phyloP scores from a whole-genome alignment of 2,888 invertebrate species.

The Pseudococcus viburni region DNA sequence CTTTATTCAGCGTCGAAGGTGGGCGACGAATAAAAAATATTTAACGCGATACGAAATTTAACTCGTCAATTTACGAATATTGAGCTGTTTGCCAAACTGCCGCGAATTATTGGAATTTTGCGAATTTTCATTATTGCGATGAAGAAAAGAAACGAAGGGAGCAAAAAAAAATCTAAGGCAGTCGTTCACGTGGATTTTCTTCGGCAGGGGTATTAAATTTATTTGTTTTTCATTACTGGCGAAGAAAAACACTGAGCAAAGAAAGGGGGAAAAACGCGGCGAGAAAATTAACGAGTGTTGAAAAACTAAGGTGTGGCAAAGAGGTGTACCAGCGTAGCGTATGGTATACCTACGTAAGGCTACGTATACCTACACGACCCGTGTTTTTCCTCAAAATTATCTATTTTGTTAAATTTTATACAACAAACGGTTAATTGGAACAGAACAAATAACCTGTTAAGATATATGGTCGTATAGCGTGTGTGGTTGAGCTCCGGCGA shows the following conservation, averaged over 20 bases:
- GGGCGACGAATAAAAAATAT: background rate
- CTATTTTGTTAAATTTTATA: conserved; percentile 27
- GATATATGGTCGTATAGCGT: conserved; percentile 23
- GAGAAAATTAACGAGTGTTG: conserved; percentile 34
- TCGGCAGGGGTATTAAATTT: conserved; percentile 6
- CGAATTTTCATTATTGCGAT: conserved; percentile 8
- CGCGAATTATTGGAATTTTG: background rate
- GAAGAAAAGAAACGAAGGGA: background rate
- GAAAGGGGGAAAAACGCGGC: conserved; percentile 15
- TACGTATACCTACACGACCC: background rate
- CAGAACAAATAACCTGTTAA: conserved; percentile 36
- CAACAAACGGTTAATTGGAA: conserved; percentile 29
- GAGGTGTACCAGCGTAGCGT: conserved; percentile 1
- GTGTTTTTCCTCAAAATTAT: conserved; percentile 4
- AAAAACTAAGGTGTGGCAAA: conserved; percentile 1
- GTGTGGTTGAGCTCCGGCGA: conserved; percentile 8
- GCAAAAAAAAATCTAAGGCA: background rate
- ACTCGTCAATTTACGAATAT: conserved; percentile 20
- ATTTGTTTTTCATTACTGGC: conserved; percentile 43
- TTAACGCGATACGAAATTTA: background rate
- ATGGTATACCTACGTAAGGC: background rate
- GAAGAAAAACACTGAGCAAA: background rate
- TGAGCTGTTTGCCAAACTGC: background rate
- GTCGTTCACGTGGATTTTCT: background rate
- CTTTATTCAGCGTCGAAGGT: background rate